A percentile compares a stretch with the other conserved stretches of the same genome.
phyloP scores from a whole-genome alignment of 2,888 invertebrate species.

The Entomobrya multifasciata region DNA sequence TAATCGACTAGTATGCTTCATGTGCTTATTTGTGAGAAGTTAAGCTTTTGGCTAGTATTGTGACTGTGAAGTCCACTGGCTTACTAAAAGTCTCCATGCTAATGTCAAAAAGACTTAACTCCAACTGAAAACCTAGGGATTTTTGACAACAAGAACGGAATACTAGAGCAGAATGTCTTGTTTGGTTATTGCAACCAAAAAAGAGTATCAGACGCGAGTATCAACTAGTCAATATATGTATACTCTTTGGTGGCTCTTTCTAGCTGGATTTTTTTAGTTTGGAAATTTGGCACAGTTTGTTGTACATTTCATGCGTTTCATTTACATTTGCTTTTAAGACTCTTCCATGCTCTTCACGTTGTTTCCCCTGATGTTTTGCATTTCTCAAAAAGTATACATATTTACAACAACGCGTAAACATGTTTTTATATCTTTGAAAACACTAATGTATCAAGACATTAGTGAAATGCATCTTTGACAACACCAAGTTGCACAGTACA shows the following conservation, averaged over 20 bases:
- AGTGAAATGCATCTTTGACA: slow-evolving; percentile 66
- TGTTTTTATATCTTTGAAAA: slow-evolving; percentile 46
- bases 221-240: slow-evolving; percentile 18
- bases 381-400: slow-evolving; percentile 28
- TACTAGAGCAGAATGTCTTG: background rate
- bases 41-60: background rate
- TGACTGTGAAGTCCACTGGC: slow-evolving; percentile 3
- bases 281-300: slow-evolving; percentile 38
- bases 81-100: slow-evolving; percentile 14
- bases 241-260: slow-evolving; percentile 9
- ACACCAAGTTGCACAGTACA: slow-evolving; percentile 2
- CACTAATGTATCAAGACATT: slow-evolving; percentile 70
- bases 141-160: slow-evolving; percentile 32
- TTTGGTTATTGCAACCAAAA: too few species aligned
- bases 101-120: slow-evolving; percentile 36
- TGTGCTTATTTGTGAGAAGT: too few species aligned
- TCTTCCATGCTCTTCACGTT: background rate
- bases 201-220: background rate
- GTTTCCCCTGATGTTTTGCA: slow-evolving; percentile 51
- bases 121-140: slow-evolving; percentile 1
- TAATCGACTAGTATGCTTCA: too few species aligned
- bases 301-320: slow-evolving; percentile 1
- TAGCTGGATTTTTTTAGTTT: slow-evolving; percentile 11
- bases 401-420: slow-evolving; percentile 18
- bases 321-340: background rate